Conservation (phyloP, 2,113 vertebrate genomes). For the Salminus brasiliensis region DNA sequence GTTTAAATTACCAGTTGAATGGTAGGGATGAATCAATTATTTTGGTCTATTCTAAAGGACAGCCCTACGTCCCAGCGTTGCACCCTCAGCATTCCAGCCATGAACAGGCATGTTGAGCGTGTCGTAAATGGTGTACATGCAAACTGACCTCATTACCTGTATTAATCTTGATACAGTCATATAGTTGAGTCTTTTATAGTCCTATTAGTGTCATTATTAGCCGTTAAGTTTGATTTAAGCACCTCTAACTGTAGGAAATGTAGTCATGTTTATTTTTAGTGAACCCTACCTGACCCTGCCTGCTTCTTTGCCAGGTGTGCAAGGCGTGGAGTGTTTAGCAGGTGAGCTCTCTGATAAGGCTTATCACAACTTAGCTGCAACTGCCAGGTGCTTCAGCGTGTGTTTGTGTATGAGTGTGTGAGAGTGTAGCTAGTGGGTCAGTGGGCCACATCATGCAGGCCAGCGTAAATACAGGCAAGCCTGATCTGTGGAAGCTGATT, state of each 20-base stretch:
- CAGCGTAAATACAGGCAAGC: not conserved
- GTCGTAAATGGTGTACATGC: too few species aligned
- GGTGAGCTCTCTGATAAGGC: not conserved
- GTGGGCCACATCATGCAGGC: not conserved
- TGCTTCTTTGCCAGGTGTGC: not conserved
- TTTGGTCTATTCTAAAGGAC: not conserved
- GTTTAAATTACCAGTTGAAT: not conserved
- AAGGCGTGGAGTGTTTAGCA: not conserved
- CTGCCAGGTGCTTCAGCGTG: not conserved
- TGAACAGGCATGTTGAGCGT: not conserved
- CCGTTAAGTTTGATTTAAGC: too few species aligned
- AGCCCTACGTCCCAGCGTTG: not conserved
- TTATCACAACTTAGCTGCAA: not conserved
- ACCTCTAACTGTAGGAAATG: not conserved
- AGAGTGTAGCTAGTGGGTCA: constrained; percentile 3
- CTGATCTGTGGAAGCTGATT: not conserved
- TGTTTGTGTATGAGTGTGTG: not conserved
- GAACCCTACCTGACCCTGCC: not conserved
- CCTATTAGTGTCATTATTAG: too few species aligned
- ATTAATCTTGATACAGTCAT: too few species aligned
- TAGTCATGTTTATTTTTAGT: not conserved
- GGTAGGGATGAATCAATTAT: not conserved
- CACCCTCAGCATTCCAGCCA: not conserved
- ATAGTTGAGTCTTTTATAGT: too few species aligned
- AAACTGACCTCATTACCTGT: too few species aligned